These are phyloP conservation scores for Arenaria interpres DNA, from an alignment of 2,113 vertebrate species.

Conservation along the genomic window DNA sequence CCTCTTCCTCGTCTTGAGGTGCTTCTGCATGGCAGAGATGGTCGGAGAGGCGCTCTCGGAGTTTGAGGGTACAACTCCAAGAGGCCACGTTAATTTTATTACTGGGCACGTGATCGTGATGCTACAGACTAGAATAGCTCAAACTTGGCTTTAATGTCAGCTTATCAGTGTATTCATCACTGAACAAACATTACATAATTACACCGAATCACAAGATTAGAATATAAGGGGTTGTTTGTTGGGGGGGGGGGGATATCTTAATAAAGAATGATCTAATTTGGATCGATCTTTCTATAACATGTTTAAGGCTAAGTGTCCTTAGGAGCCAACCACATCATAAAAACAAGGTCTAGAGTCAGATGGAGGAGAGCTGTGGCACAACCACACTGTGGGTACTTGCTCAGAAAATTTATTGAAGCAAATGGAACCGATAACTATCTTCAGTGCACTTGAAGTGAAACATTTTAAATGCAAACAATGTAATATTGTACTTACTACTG, in stretches of 20 bases:
- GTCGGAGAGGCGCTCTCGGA: neutral
- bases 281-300: constrained; percentile 58
- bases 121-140: constrained; percentile 46
- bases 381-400: neutral
- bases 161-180: constrained; percentile 38
- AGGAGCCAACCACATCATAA: constrained; percentile 38
- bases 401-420: neutral
- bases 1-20: neutral
- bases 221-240: constrained; percentile 4
- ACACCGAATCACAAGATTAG: constrained; percentile 54
- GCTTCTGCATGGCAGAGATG: neutral
- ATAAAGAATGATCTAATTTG: constrained; percentile 48
- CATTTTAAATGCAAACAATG: neutral
- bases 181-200: constrained; percentile 62
- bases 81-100: constrained; percentile 38
- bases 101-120: constrained; percentile 30
- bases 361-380: neutral
- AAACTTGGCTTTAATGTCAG: constrained; percentile 61
- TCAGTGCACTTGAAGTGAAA: neutral
- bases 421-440: neutral
- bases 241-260: constrained; percentile 3
- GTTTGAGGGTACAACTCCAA: constrained; percentile 10
- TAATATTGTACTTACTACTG: neutral
- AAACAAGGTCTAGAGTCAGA: neutral
- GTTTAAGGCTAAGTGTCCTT: constrained; percentile 22